Evolutionary conservation across 2,888 invertebrate species (phyloP).

Genomic region (Agapetus fuscipes): DNA sequence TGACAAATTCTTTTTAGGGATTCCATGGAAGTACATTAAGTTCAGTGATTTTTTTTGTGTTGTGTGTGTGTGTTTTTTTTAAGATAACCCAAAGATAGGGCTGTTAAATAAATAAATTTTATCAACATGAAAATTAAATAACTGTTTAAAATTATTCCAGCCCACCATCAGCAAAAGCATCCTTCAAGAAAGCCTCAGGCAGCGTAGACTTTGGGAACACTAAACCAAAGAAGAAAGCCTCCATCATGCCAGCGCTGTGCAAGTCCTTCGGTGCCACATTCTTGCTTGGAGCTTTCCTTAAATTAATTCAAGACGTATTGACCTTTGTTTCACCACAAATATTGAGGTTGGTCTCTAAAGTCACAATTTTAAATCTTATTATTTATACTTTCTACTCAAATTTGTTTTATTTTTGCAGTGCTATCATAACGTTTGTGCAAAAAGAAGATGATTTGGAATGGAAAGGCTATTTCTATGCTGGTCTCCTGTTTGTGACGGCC

Average conservation of each 20-base stretch:
- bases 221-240: conserved; percentile 60
- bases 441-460: conserved; percentile 53
- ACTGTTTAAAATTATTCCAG: not conserved
- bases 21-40: too few relatives aligned
- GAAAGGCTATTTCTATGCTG: conserved; percentile 82
- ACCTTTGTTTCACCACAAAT: conserved; percentile 88
- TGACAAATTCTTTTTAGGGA: too few relatives aligned
- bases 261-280: conserved; percentile 84
- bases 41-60: too few relatives aligned
- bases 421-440: conserved; percentile 63
- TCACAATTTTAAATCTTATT: conserved; percentile 1
- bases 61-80: too few relatives aligned
- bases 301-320: conserved; percentile 71
- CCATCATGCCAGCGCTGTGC: conserved; percentile 74
- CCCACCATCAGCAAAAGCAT: conserved; percentile 42
- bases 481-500: conserved; percentile 63
- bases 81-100: too few relatives aligned
- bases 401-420: too few relatives aligned
- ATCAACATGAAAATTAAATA: too few relatives aligned
- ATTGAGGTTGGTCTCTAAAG: conserved; percentile 52
- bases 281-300: conserved; percentile 73
- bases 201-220: conserved; percentile 62
- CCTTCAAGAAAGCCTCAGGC: conserved; percentile 58
- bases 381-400: not conserved
- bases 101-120: too few relatives aligned